A percentile compares a stretch with the other conserved stretches of the same genome.
These are phyloP conservation scores for Petaurus breviceps DNA, from an alignment of 2,113 vertebrate species.

Conservation along the genomic window DNA sequence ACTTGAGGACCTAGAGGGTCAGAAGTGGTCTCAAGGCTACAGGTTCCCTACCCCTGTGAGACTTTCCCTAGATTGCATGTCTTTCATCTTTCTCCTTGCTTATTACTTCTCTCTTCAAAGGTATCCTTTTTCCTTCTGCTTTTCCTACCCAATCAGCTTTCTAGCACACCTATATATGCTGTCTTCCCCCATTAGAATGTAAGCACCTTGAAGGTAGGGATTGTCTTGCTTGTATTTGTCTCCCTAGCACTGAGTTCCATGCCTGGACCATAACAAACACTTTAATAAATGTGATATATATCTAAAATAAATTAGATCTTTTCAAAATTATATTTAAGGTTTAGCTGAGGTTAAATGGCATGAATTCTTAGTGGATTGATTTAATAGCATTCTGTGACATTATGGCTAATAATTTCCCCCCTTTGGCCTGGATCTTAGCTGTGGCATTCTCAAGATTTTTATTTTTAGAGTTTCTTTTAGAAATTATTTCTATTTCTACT, in stretches of 20 bases:
- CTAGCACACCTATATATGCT: background rate
- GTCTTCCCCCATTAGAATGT: background rate
- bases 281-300: background rate
- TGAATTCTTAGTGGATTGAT: background rate
- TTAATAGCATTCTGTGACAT: background rate
- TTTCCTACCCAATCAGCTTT: background rate
- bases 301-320: background rate
- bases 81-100: background rate
- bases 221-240: background rate
- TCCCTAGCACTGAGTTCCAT: background rate
- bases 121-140: background rate
- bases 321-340: background rate
- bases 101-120: background rate
- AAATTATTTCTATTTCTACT: background rate
- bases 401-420: background rate
- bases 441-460: background rate
- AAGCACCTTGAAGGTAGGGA: background rate
- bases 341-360: background rate
- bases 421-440: background rate
- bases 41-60: background rate
- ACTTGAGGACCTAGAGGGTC: too few relatives aligned
- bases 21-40: too few relatives aligned
- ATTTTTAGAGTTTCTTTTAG: background rate
- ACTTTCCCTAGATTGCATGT: background rate
- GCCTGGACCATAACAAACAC: background rate